phyloP scores from a whole-genome alignment of 2,888 invertebrate genomes.

The Ephialtes manifestator region DNA sequence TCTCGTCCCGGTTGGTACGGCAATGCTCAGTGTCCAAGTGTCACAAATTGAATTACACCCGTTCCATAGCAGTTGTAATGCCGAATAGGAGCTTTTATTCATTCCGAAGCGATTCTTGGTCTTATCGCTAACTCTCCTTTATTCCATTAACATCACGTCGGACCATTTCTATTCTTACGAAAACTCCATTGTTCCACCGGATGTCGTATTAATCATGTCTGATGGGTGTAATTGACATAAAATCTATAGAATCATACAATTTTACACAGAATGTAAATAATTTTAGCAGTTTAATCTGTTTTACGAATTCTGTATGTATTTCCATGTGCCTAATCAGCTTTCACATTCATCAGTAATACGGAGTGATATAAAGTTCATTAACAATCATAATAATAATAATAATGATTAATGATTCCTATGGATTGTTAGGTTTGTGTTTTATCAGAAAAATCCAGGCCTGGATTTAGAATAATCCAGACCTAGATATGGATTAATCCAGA shows the following conservation, averaged over 20 bases:
- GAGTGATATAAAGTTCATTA: too few species aligned
- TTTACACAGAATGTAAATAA: too few species aligned
- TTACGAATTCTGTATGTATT: too few species aligned
- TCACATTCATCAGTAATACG: too few species aligned
- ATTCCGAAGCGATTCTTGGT: slow-evolving; percentile 15
- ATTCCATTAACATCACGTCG: slow-evolving; percentile 35
- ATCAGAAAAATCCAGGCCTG: too few species aligned
- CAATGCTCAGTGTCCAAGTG: slow-evolving; percentile 38
- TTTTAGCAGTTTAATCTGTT: too few species aligned
- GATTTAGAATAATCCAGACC: too few species aligned
- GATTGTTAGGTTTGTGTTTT: too few species aligned
- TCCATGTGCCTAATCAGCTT: too few species aligned
- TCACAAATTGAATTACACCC: slow-evolving; percentile 58
- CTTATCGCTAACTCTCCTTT: background rate
- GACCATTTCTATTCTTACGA: slow-evolving; percentile 43
- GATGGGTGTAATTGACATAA: background rate
- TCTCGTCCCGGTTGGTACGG: slow-evolving; percentile 22
- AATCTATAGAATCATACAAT: background rate
- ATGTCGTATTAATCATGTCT: background rate
- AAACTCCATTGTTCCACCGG: background rate
- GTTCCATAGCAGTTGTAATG: slow-evolving; percentile 18
- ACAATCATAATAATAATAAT: too few species aligned
- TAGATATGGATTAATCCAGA: too few species aligned
- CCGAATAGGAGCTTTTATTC: slow-evolving; percentile 17
- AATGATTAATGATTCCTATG: too few species aligned